Conservation (phyloP, 1,140 invertebrate genomes). For the Trypoxylus dichotomus region DNA sequence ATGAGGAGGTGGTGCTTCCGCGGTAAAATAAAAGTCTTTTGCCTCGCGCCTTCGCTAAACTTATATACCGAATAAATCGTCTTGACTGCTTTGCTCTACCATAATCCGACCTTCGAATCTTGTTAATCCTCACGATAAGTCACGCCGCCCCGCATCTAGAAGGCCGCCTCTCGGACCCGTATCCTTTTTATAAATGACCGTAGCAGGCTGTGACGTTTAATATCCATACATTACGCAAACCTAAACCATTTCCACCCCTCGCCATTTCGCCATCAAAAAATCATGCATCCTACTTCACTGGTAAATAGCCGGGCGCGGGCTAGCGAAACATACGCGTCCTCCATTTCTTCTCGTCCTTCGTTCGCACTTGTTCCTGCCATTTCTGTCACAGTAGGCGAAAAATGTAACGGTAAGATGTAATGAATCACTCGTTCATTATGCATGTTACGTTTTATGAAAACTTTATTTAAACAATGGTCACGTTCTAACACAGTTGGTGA, state of each 20-base stretch:
- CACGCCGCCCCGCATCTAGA: slow-evolving; percentile 31
- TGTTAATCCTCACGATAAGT: slow-evolving; percentile 37
- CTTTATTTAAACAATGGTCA: too few species aligned
- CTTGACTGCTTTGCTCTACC: slow-evolving; percentile 20
- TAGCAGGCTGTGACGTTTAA: slow-evolving; percentile 48
- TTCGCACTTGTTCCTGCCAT: not conserved
- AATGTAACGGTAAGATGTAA: slow-evolving; percentile 1
- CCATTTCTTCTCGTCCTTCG: not conserved
- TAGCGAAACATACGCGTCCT: not conserved
- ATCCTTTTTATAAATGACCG: slow-evolving; percentile 48
- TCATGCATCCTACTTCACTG: slow-evolving; percentile 31
- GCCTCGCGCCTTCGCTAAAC: slow-evolving; percentile 10
- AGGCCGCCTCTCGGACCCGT: slow-evolving; percentile 29
- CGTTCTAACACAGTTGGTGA: too few species aligned
- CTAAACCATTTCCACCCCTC: slow-evolving; percentile 37
- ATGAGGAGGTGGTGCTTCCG: slow-evolving; percentile 1
- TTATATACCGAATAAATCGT: slow-evolving; percentile 18
- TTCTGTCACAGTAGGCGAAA: not conserved
- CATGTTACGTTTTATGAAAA: too few species aligned
- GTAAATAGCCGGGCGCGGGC: not conserved
- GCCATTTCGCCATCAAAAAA: slow-evolving; percentile 38
- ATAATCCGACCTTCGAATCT: slow-evolving; percentile 23
- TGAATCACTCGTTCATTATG: not conserved
- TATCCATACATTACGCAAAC: slow-evolving; percentile 49
- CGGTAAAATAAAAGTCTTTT: slow-evolving; percentile 14